These are phyloP conservation scores for Periplaneta americana DNA, from an alignment of 1,140 invertebrate species.

Conservation along the genomic window DNA sequence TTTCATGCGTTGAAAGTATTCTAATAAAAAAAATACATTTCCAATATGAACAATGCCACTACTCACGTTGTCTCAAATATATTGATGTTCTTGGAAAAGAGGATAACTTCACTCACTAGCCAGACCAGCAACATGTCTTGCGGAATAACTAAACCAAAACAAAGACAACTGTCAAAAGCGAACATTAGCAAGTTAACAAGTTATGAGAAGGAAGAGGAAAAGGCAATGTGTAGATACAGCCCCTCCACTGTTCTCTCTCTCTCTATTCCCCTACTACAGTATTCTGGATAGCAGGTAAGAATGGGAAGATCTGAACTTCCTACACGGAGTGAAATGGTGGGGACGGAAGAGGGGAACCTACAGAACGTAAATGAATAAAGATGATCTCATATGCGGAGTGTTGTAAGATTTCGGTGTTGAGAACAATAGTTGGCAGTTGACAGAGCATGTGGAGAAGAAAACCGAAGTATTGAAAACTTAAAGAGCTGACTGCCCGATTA, in stretches of 20 bases:
- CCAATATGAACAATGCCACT: no score
- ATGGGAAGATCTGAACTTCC: not conserved
- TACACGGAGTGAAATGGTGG: not conserved
- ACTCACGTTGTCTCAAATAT: no score
- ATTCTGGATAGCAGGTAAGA: not conserved
- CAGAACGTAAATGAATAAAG: not conserved
- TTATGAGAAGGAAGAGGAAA: not conserved
- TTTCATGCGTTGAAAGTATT: no score
- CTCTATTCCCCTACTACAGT: not conserved
- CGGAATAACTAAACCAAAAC: not conserved
- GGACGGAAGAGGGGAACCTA: not conserved
- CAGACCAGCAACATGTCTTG: no score
- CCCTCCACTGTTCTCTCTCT: no score
- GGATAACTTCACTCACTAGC: no score
- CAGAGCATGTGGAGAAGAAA: not conserved
- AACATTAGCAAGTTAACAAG: not conserved
- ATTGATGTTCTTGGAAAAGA: no score
- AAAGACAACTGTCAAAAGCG: not conserved
- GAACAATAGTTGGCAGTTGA: not conserved
- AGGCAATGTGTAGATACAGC: no score
- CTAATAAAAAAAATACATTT: no score
- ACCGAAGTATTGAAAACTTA: not conserved
- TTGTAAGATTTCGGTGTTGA: not conserved
- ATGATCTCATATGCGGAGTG: not conserved
- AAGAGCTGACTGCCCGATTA: not conserved